Percentiles rank a stretch among this genome's conserved stretches.
These are phyloP conservation scores for Trematocara unimaculatum DNA, from an alignment of 2,113 vertebrate genomes.

Conservation along the genomic window DNA sequence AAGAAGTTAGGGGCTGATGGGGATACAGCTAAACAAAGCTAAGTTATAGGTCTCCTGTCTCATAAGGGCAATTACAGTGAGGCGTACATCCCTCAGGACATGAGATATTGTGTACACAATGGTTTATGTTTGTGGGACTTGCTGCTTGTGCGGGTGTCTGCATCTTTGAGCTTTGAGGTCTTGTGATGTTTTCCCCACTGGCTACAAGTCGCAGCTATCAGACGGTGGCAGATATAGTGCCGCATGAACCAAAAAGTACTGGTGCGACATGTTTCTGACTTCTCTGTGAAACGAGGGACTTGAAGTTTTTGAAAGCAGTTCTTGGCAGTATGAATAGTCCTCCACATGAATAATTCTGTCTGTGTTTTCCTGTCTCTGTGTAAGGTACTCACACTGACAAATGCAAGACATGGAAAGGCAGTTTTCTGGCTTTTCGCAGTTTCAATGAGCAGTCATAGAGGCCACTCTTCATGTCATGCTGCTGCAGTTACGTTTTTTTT, in stretches of 20 bases:
- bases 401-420: not conserved
- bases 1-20: not conserved
- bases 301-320: not conserved
- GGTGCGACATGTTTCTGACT: not conserved
- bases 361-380: not conserved
- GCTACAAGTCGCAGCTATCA: not conserved
- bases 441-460: not conserved
- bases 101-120: slow-evolving; percentile 4
- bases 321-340: not conserved
- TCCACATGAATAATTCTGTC: slow-evolving; percentile 42
- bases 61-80: slow-evolving; percentile 20
- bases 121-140: not conserved
- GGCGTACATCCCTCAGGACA: slow-evolving; percentile 4
- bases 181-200: slow-evolving; percentile 35
- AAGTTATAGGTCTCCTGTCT: not conserved
- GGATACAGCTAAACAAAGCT: not conserved
- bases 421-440: not conserved
- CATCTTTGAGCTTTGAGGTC: not conserved
- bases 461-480: not conserved
- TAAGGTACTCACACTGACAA: slow-evolving; percentile 1
- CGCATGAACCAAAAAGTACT: not conserved
- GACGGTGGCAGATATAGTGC: not conserved
- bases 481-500: not conserved
- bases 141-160: not conserved
- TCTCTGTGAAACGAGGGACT: not conserved